phyloP scores from a whole-genome alignment of 2,113 vertebrate species.

The Arothron firmamentum region DNA sequence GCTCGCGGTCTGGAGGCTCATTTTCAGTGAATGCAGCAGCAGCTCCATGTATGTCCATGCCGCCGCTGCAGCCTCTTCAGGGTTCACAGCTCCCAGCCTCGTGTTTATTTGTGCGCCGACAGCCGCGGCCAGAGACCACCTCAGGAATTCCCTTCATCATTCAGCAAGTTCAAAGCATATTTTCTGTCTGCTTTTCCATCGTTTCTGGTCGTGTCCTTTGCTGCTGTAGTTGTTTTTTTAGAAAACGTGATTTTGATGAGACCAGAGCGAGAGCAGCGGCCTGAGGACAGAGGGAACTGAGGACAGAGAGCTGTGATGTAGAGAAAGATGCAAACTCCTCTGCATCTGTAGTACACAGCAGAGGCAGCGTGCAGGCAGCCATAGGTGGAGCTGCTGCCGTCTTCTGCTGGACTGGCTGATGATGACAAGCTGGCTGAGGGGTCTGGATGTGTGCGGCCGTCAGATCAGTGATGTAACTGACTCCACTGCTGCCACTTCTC shows the following conservation, averaged over 20 bases:
- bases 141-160: slow-evolving; percentile 42
- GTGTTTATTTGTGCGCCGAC: slow-evolving; percentile 33
- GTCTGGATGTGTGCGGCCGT: slow-evolving; percentile 39
- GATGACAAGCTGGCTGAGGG: slow-evolving; percentile 20
- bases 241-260: too few relatives aligned
- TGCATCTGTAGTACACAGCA: slow-evolving; percentile 1
- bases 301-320: neutral
- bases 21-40: slow-evolving; percentile 27
- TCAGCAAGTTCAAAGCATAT: slow-evolving; percentile 14
- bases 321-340: neutral
- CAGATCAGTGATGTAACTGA: slow-evolving; percentile 54
- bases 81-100: slow-evolving; percentile 29
- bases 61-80: slow-evolving; percentile 7
- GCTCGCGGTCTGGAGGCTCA: slow-evolving; percentile 15
- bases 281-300: neutral
- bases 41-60: slow-evolving; percentile 63
- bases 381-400: slow-evolving; percentile 30
- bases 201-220: neutral
- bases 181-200: slow-evolving; percentile 22
- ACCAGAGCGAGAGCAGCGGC: neutral
- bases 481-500: slow-evolving; percentile 19
- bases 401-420: slow-evolving; percentile 49
- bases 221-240: too few relatives aligned
- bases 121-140: slow-evolving; percentile 23
- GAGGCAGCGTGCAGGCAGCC: neutral